Evolutionary conservation across 2,888 invertebrate species (phyloP), one percentile per base, ranked within the genome.

Genomic region (Raillietiella orientalis): DNA sequence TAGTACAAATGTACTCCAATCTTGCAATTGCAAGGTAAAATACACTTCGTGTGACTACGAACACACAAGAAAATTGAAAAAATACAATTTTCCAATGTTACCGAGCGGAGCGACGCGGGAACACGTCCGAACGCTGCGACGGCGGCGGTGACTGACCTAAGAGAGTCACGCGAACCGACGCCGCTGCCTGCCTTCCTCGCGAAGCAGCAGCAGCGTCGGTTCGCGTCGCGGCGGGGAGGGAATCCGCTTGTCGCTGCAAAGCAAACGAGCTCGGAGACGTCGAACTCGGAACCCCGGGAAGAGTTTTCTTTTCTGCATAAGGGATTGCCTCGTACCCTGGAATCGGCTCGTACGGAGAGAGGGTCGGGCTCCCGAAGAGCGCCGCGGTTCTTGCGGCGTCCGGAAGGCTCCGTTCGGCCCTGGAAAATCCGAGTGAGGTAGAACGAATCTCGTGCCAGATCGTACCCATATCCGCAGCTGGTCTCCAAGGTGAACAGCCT

Each of bases 381-480:
- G 36, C 37, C 38, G 39, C 42, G 37, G 39, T 39, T 43, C 39
- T 39, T 39, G 42, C 38, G 41, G 36, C 33, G 37, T 43, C 40
- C 34, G 36, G 36, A 33, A 36, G 33, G 34, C 34, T 35, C 29
- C 30, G 30, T 35, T 32, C 35, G 44, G 37, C 34, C 44, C 47
- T 39, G 47, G 43, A 46, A 48, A 47, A 43, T 41, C 39, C 39
- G 47, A 41, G 43, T 38, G 43, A 45, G 41, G 38, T 38, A 29
- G 28, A 32, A 30, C 16, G 8, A 5, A 23, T 12, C 28, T 43
- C 50, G 43, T 43, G 41, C 46, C 50, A 44, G 50, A 38, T 53
- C 58, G 59, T 61, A 60, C 59, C 58, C 53, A 59, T 58, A 60
- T 58, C 60, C 59, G 59, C 60, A 62, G 56, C 61, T 61, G 62